Base-by-base conservation (phyloP, 2,113 vertebrate species). In the Morone saxatilis region DNA sequence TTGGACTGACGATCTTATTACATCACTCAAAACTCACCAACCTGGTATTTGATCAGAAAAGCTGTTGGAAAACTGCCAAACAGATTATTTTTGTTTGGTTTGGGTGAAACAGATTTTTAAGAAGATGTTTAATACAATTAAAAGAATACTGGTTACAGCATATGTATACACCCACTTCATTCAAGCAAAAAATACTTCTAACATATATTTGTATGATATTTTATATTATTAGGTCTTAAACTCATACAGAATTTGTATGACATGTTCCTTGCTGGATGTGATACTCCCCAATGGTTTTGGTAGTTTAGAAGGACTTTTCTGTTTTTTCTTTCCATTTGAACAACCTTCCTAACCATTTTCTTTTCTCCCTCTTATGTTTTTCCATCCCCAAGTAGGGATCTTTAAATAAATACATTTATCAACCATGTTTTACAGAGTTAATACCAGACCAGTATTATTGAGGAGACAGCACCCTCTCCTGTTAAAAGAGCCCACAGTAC, bases 401-500 rank as follows among this genome's bases (percentile, higher is more conserved):
- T 80, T 69, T 56, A 8, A 53, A 78, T n/a, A 61, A 80, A 61
- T 22, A 45, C 17, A 54, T 68, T 17, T 45, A 70, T 72, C 47
- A 61, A 0, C 41, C 16, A 14, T 40, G 7, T 41, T 68, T 57
- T 43, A 31, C 16, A 36, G 22, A 31, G 13, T 9, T 40, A 25
- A 50, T 31, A 19, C 7, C 6, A 43, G 19, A 60, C 59, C 12
- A 61, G 19, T 41, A 86, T 91, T 78, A 61, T 2, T 86, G 59
- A 85, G 83, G 65, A 68, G 59, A 88, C 75, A 94, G 91, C 79
- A 17, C 75, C 93, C 89, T 91, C 95, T 93, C 36, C 88, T 94
- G 94, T 89, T 72, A 14, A 1, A 61, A 38, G 36, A 59, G 13
- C 36, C 43, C 38, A 85, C 13, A 31, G 45, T 54, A 78, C 74